Conservation (phyloP, 1,140 invertebrate genomes). For the Paraescarpia echinospica region DNA sequence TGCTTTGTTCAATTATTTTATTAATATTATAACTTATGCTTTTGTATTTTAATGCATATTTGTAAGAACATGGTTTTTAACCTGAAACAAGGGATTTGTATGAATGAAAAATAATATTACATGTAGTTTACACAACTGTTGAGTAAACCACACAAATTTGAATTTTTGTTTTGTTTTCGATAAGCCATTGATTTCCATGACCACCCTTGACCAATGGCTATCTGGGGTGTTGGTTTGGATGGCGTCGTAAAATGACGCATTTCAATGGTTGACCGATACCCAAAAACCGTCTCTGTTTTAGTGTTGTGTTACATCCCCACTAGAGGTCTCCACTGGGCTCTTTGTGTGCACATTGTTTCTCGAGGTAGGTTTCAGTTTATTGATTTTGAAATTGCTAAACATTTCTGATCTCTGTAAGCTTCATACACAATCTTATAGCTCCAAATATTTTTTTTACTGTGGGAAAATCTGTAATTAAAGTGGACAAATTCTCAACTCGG, state of each 20-base stretch:
- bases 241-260: neutral
- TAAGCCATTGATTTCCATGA: neutral
- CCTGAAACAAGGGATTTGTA: no score
- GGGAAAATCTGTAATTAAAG: neutral
- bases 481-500: neutral
- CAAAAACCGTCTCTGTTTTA: neutral
- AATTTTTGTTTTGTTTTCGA: neutral
- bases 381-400: neutral
- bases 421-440: neutral
- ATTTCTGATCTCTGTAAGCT: neutral
- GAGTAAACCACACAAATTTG: neutral
- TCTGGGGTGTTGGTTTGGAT: neutral
- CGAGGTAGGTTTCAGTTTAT: slow-evolving; percentile 13
- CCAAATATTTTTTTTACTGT: neutral
- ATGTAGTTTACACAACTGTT: no score
- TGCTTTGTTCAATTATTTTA: no score
- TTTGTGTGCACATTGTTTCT: slow-evolving; percentile 15
- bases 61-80: neutral
- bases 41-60: neutral
- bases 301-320: neutral
- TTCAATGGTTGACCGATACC: neutral
- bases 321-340: neutral
- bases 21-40: no score
- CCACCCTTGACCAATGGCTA: neutral
- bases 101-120: no score